phyloP scores from a whole-genome alignment of 2,797 vertebrate genomes.

The Crossoptilon crossoptilon region DNA sequence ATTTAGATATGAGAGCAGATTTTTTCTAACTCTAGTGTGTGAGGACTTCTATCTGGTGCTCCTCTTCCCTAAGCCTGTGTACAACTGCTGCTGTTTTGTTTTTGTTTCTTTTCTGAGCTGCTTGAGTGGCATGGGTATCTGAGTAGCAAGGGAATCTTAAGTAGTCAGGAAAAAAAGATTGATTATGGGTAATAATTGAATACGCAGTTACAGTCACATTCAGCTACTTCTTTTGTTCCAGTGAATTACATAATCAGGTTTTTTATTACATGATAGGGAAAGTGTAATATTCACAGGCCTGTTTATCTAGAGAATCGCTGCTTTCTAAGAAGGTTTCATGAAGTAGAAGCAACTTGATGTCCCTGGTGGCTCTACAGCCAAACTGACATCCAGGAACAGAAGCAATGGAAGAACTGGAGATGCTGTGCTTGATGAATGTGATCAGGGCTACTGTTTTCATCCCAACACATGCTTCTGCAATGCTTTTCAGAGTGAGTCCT shows the following conservation, averaged over 20 bases:
- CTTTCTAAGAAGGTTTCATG: background rate
- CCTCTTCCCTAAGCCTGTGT: background rate
- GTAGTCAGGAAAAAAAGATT: background rate
- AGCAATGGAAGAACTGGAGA: background rate
- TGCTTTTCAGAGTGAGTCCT: background rate
- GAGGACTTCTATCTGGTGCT: background rate
- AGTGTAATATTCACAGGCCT: background rate
- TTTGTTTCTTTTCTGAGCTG: background rate
- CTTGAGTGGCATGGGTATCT: background rate
- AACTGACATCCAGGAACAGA: background rate
- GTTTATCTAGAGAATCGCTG: background rate
- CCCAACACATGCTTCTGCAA: background rate
- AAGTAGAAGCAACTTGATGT: background rate
- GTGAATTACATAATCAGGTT: background rate
- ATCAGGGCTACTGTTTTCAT: background rate
- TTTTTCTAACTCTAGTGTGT: background rate
- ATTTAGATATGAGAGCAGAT: background rate
- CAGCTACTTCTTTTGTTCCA: background rate
- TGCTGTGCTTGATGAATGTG: fast-evolving
- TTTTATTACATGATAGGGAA: fast-evolving
- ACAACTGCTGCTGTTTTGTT: background rate
- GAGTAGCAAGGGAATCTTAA: background rate
- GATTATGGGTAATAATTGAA: background rate
- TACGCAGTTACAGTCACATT: background rate
- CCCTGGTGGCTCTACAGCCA: background rate